Percentiles rank a stretch among this genome's conserved stretches.
These are phyloP conservation scores for Periophthalmodon schlosseri DNA, from an alignment of 2,113 vertebrate species.

Conservation along the genomic window DNA sequence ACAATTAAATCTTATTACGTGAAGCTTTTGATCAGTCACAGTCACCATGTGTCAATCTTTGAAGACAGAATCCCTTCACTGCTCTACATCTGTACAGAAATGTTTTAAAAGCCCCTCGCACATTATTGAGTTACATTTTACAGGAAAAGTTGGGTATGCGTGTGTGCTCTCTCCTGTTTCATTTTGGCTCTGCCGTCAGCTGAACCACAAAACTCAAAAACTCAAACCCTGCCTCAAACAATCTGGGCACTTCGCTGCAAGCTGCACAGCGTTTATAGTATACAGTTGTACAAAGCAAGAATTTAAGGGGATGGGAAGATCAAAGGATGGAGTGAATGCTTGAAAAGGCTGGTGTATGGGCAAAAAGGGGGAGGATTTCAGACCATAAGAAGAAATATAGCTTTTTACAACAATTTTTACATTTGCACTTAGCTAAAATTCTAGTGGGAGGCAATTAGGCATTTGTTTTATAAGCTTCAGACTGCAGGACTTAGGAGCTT, in stretches of 20 bases:
- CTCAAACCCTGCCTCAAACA: constrained; percentile 54
- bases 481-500: background rate
- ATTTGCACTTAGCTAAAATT: background rate
- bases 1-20: too few relatives aligned
- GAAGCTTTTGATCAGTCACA: background rate
- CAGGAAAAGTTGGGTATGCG: constrained; percentile 58
- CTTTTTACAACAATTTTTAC: constrained; percentile 6
- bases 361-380: constrained; percentile 7
- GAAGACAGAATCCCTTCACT: constrained; percentile 26
- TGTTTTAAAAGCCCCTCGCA: constrained; percentile 61
- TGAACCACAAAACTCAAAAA: constrained; percentile 62
- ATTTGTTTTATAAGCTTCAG: constrained; percentile 12
- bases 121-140: constrained; percentile 70
- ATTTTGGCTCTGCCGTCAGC: constrained; percentile 58
- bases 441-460: constrained; percentile 2
- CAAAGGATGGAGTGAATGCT: constrained; percentile 23
- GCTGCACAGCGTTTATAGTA: constrained; percentile 43
- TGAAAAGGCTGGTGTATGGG: constrained; percentile 36
- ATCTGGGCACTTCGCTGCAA: constrained; percentile 43
- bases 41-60: constrained; percentile 38
- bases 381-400: constrained; percentile 19
- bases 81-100: constrained; percentile 54
- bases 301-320: constrained; percentile 25
- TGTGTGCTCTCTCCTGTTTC: constrained; percentile 57
- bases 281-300: constrained; percentile 46